These are phyloP conservation scores for Gastrophryne carolinensis DNA, from an alignment of 2,797 vertebrate genomes.

Conservation along the genomic window DNA sequence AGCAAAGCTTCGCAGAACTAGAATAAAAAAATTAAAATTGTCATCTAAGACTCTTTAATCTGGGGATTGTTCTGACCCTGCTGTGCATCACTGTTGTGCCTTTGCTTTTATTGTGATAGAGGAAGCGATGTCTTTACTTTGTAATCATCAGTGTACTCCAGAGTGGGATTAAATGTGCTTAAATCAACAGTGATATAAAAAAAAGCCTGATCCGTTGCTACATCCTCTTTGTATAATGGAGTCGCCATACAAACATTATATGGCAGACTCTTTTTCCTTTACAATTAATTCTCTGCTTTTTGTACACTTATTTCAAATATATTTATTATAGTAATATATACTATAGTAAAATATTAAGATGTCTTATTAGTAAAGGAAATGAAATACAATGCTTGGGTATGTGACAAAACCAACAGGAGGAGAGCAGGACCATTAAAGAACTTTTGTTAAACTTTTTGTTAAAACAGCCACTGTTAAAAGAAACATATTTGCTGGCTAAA, in stretches of 20 bases:
- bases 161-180: constrained; percentile 49
- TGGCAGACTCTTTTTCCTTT: background rate
- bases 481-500: no score
- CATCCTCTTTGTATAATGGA: constrained; percentile 36
- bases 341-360: no score
- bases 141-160: constrained; percentile 45
- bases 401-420: no score
- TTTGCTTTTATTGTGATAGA: constrained; percentile 24
- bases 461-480: no score
- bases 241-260: background rate
- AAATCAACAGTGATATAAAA: constrained; percentile 50
- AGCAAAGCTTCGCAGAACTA: background rate
- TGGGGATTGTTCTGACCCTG: constrained; percentile 31
- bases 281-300: background rate
- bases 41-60: constrained; percentile 33
- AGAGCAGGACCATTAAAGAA: no score
- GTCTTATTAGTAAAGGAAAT: no score
- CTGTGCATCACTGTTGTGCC: constrained; percentile 30
- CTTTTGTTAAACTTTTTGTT: no score
- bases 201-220: constrained; percentile 46
- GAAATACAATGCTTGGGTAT: no score
- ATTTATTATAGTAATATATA: no score
- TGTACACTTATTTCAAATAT: background rate
- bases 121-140: constrained; percentile 45
- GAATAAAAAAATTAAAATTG: constrained; percentile 9